Conservation (phyloP, 2,113 vertebrate species). For the Cervus canadensis region DNA sequence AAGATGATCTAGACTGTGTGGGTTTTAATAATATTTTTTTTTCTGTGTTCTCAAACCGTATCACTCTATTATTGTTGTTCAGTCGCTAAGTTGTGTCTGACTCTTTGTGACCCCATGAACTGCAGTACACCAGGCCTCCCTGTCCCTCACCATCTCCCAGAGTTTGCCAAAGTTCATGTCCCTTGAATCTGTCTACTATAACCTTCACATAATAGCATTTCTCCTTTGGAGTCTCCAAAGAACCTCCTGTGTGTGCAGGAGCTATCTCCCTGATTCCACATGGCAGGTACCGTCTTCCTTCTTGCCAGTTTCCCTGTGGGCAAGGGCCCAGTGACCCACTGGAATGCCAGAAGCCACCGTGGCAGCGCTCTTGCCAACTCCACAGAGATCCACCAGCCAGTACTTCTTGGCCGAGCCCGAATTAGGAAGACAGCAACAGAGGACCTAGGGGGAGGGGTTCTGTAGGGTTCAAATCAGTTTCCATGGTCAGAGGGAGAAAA, state of each 20-base stretch:
- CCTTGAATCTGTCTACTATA: not conserved
- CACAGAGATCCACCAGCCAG: not conserved
- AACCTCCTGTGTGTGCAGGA: not conserved
- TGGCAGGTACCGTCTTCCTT: not conserved
- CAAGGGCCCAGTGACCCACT: not conserved
- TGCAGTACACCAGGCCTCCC: not conserved
- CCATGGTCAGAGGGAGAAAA: not conserved
- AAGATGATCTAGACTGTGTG: not conserved
- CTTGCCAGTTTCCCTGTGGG: not conserved
- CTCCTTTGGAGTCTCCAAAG: not conserved
- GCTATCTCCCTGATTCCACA: not conserved
- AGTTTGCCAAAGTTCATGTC: not conserved
- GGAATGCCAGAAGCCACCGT: not conserved
- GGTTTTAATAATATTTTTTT: not conserved
- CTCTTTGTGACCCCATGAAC: not conserved
- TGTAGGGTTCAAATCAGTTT: not conserved
- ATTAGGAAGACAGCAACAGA: not conserved
- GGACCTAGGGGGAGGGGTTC: not conserved
- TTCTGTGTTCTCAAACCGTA: not conserved
- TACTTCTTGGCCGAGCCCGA: fast-evolving
- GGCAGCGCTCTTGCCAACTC: not conserved
- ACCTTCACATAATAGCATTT: not conserved
- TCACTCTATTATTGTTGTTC: not conserved
- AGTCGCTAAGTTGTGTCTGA: not conserved
- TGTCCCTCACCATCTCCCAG: not conserved